These are phyloP conservation scores for Echinops telfairi DNA, from an alignment of 2,113 vertebrate species.

Conservation along the genomic window DNA sequence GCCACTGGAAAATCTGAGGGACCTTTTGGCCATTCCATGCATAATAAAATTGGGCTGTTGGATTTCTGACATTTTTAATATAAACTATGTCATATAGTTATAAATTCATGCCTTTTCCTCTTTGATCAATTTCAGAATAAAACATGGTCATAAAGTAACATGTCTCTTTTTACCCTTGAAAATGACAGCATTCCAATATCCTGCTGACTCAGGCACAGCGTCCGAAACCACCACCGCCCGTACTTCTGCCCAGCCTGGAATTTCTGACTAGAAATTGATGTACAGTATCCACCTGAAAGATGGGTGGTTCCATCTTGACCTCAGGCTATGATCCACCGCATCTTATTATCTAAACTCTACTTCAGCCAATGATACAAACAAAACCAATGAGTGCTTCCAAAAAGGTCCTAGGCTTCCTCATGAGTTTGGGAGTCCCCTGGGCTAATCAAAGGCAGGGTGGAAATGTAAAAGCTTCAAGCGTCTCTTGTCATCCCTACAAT, in stretches of 20 bases:
- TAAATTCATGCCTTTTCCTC: slow-evolving; percentile 49
- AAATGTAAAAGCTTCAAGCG: neutral
- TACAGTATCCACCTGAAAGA: neutral
- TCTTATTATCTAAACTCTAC: neutral
- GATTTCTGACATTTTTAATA: slow-evolving; percentile 41
- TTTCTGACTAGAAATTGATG: neutral
- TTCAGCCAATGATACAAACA: neutral
- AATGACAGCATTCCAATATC: neutral
- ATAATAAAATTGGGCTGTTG: neutral
- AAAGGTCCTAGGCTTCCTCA: neutral
- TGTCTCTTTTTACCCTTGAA: neutral
- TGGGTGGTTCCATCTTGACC: neutral
- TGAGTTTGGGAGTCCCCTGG: neutral
- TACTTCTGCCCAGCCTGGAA: neutral
- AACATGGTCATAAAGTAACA: neutral
- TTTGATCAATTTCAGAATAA: slow-evolving; percentile 63
- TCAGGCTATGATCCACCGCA: neutral
- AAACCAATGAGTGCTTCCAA: neutral
- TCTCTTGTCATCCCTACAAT: neutral
- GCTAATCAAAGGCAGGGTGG: neutral
- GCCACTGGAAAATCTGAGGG: slow-evolving; percentile 55
- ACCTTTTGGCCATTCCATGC: neutral
- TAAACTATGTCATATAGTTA: neutral
- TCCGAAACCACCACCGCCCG: neutral
- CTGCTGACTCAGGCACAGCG: neutral